These are phyloP conservation scores for Anas acuta DNA, from an alignment of 2,797 vertebrate genomes.

Conservation along the genomic window DNA sequence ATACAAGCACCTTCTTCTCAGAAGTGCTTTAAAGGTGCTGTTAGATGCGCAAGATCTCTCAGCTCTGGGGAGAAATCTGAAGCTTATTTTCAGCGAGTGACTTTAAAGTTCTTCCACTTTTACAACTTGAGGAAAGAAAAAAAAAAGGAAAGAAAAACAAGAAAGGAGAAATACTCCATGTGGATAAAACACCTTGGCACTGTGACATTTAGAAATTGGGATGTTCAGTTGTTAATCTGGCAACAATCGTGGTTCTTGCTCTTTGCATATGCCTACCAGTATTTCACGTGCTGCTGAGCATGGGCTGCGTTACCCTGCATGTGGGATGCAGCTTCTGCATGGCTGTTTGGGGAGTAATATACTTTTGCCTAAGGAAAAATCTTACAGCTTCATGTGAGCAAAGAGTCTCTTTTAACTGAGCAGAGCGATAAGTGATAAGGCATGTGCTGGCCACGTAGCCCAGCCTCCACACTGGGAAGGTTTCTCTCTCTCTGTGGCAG, in stretches of 20 bases:
- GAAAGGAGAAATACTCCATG: neutral
- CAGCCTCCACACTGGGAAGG: neutral
- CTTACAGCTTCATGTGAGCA: neutral
- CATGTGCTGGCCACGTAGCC: neutral
- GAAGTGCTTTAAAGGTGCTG: neutral
- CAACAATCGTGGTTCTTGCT: neutral
- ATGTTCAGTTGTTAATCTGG: neutral
- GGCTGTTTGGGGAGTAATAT: neutral
- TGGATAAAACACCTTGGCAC: neutral
- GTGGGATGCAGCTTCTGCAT: neutral
- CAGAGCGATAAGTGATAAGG: neutral
- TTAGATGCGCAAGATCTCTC: neutral
- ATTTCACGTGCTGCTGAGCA: neutral
- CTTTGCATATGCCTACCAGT: rapidly evolving
- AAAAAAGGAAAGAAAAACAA: neutral
- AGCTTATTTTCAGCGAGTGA: neutral
- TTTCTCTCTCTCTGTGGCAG: neutral
- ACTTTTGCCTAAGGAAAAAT: neutral
- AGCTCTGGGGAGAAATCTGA: neutral
- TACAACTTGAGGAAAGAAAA: neutral
- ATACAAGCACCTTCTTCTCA: neutral
- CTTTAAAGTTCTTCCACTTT: neutral
- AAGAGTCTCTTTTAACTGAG: neutral
- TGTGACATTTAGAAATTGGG: neutral
- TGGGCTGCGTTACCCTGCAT: neutral